These are phyloP conservation scores for Isurus oxyrinchus DNA, from an alignment of 2,113 vertebrate species.

Conservation along the genomic window DNA sequence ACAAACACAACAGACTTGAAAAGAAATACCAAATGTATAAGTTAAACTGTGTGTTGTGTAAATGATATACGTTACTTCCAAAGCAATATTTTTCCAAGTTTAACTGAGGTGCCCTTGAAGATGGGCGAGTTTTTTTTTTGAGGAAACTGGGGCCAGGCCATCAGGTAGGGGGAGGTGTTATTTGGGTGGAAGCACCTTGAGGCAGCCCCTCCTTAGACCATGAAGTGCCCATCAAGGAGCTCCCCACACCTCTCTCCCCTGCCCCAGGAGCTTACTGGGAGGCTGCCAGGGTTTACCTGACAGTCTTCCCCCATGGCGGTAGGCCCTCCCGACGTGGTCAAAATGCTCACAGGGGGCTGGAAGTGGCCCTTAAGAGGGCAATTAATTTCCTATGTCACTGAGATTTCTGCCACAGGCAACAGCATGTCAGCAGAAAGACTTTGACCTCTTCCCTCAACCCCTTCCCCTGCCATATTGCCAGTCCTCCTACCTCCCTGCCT, in stretches of 20 bases:
- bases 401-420: no score
- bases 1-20: background rate
- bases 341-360: no score
- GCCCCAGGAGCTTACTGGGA: background rate
- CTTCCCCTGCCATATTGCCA: background rate
- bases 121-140: no score
- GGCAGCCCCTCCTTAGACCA: background rate
- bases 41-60: no score
- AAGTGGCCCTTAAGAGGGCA: no score
- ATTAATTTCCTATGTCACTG: no score
- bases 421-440: no score
- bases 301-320: no score
- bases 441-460: no score
- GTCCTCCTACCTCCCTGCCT: background rate
- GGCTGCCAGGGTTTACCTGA: background rate
- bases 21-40: background rate
- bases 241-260: background rate
- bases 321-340: no score
- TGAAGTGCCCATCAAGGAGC: background rate
- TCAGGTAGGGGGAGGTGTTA: no score
- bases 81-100: background rate
- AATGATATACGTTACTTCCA: background rate
- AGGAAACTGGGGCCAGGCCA: no score
- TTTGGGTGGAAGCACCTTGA: background rate
- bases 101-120: background rate